These are phyloP conservation scores for Acrocephalus arundinaceus DNA, from an alignment of 2,113 vertebrate genomes.

Conservation along the genomic window DNA sequence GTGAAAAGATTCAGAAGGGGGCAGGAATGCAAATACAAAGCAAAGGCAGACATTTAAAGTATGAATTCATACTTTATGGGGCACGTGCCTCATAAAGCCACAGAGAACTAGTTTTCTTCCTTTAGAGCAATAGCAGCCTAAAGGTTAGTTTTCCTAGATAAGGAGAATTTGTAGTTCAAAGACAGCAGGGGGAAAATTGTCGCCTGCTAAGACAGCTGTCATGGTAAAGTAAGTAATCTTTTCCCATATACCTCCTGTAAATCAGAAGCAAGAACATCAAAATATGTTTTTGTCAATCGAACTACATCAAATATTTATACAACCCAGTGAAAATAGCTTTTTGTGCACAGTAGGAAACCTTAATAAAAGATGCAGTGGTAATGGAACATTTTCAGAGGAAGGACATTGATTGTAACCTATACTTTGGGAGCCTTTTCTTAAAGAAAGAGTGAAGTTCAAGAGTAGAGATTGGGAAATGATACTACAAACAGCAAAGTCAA, in stretches of 20 bases:
- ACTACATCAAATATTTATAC: constrained; percentile 80
- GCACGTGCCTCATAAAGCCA: not conserved
- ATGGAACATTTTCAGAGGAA: constrained; percentile 66
- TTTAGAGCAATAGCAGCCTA: not conserved
- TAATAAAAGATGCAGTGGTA: constrained; percentile 78
- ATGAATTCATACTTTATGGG: not conserved
- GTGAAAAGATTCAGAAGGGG: not conserved
- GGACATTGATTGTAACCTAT: constrained; percentile 65
- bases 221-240: constrained; percentile 31
- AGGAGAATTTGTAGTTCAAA: not conserved
- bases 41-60: not conserved
- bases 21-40: not conserved
- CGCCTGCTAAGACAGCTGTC: constrained; percentile 23
- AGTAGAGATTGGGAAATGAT: not conserved
- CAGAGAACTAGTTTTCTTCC: not conserved
- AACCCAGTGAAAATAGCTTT: constrained; percentile 63
- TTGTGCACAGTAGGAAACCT: constrained; percentile 73
- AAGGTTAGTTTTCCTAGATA: not conserved
- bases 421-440: not conserved
- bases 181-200: not conserved
- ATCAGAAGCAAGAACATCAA: constrained; percentile 68
- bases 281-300: constrained; percentile 74
- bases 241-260: constrained; percentile 48
- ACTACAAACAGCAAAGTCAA: not conserved
- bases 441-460: not conserved